These are phyloP conservation scores for Oeneis ivallda DNA, from an alignment of 2,888 invertebrate genomes.

Conservation along the genomic window DNA sequence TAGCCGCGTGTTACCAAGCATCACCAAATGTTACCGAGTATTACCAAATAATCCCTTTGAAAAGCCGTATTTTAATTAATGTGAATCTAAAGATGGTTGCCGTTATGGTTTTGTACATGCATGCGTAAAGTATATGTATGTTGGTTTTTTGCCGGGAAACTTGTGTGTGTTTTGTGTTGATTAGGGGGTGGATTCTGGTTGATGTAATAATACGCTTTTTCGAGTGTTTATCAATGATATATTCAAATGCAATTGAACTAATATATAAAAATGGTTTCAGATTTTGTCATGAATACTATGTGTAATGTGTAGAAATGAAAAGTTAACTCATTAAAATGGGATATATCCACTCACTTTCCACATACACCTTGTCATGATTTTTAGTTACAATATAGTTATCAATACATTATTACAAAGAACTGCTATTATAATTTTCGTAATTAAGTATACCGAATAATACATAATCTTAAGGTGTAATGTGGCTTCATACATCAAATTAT, in stretches of 20 bases:
- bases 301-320: neutral
- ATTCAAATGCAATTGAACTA: neutral
- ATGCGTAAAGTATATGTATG: conserved; percentile 43
- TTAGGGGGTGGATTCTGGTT: conserved; percentile 16
- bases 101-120: conserved; percentile 40
- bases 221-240: neutral
- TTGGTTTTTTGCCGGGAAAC: conserved; percentile 42
- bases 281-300: neutral
- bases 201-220: conserved; percentile 13
- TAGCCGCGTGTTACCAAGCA: conserved; percentile 22
- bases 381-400: no score
- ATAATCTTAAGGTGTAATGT: no score
- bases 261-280: neutral
- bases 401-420: no score
- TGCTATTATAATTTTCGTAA: neutral
- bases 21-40: conserved; percentile 25
- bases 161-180: conserved; percentile 37
- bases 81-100: conserved; percentile 48
- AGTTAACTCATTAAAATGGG: neutral
- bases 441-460: neutral
- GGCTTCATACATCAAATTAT: no score
- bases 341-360: conserved; percentile 1
- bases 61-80: conserved; percentile 63
- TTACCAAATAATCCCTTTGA: conserved; percentile 46
- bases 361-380: no score